These are phyloP conservation scores for Drosophila suboccidentalis DNA, from an alignment of 2,888 invertebrate genomes.

Conservation along the genomic window DNA sequence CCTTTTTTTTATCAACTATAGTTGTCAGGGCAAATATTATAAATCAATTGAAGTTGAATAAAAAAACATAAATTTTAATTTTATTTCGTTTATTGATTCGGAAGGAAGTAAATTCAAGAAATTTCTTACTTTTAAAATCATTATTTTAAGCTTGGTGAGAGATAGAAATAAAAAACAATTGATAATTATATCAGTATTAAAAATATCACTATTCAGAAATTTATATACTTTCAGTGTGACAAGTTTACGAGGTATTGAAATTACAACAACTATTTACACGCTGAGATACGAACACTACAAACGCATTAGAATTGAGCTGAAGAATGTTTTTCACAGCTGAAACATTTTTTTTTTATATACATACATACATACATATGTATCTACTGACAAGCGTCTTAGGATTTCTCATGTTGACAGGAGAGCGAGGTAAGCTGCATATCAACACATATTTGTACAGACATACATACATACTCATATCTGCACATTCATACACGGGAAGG, in stretches of 20 bases:
- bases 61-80: no score
- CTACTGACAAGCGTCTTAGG: slow-evolving; percentile 58
- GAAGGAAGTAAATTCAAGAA: no score
- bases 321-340: slow-evolving; percentile 53
- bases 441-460: slow-evolving; percentile 24
- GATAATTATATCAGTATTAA: no score
- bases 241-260: slow-evolving; percentile 2
- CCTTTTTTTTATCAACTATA: no score
- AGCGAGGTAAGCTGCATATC: slow-evolving; percentile 58
- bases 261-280: slow-evolving; percentile 16
- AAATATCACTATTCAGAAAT: not conserved
- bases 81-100: no score
- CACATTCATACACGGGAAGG: not conserved
- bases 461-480: slow-evolving; percentile 9
- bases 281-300: slow-evolving; percentile 51
- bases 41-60: no score
- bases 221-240: not conserved
- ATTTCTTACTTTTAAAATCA: no score
- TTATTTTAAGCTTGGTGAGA: no score
- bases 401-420: slow-evolving; percentile 60
- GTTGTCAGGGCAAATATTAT: no score
- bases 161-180: no score
- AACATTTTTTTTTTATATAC: slow-evolving; percentile 51
- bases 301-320: slow-evolving; percentile 56
- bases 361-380: no score